A percentile compares a stretch with the other conserved stretches of the same genome.
phyloP scores from a whole-genome alignment of 2,888 invertebrate genomes.

The Dasypolia templi region DNA sequence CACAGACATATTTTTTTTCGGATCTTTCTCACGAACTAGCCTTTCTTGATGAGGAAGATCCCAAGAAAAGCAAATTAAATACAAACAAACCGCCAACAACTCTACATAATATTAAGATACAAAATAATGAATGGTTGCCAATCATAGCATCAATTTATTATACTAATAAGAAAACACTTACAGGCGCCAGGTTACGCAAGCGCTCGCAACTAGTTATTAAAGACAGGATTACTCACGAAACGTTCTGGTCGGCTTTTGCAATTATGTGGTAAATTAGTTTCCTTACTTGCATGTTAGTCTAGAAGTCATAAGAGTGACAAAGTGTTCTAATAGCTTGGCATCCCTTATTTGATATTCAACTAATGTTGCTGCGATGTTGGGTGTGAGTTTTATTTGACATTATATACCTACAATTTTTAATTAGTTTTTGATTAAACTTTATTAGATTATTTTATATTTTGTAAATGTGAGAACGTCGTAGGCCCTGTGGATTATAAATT shows the following conservation, averaged over 20 bases:
- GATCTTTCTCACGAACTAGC: too few relatives aligned
- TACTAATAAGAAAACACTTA: conserved; percentile 70
- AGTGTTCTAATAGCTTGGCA: conserved; percentile 61
- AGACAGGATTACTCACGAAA: conserved; percentile 58
- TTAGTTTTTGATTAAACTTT: too few relatives aligned
- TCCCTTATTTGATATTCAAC: conserved; percentile 54
- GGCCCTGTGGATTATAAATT: too few relatives aligned
- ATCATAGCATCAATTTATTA: conserved; percentile 72
- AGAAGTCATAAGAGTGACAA: conserved; percentile 57
- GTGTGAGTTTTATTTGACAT: too few relatives aligned
- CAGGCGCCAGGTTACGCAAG: conserved; percentile 63
- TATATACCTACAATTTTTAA: too few relatives aligned
- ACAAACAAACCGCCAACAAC: conserved; percentile 24
- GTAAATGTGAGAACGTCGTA: too few relatives aligned
- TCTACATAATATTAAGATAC: conserved; percentile 23
- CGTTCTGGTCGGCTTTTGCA: conserved; percentile 60
- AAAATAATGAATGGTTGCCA: conserved; percentile 64
- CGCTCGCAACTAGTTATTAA: conserved; percentile 57
- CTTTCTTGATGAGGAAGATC: conserved; percentile 15
- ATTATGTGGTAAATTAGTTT: conserved; percentile 65
- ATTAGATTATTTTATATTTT: too few relatives aligned
- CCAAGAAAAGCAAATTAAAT: conserved; percentile 29
- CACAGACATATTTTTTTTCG: too few relatives aligned
- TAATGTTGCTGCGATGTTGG: conserved; percentile 30
- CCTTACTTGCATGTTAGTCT: conserved; percentile 56